These are phyloP conservation scores for Hypercompe scribonia DNA, from an alignment of 2,888 invertebrate genomes.

Conservation along the genomic window DNA sequence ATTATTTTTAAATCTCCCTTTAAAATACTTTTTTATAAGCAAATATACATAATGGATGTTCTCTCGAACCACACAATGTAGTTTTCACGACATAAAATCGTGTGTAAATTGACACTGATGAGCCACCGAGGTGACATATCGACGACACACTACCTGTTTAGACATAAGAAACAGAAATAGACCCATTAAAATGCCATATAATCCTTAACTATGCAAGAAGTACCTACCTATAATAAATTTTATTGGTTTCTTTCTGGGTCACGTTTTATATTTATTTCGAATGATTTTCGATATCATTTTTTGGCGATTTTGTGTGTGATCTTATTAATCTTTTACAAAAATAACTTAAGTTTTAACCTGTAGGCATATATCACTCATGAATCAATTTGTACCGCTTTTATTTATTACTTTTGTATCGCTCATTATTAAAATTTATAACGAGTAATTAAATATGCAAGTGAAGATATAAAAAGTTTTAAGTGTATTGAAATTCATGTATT, in stretches of 20 bases:
- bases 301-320: neutral
- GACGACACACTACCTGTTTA: slow-evolving; percentile 40
- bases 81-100: slow-evolving; percentile 52
- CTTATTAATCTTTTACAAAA: neutral
- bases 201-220: slow-evolving; percentile 25
- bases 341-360: neutral
- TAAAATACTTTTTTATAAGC: slow-evolving; percentile 14
- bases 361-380: neutral
- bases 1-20: slow-evolving; percentile 12
- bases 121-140: slow-evolving; percentile 33
- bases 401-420: too few species aligned
- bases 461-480: neutral
- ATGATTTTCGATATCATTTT: neutral
- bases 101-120: slow-evolving; percentile 57
- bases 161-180: slow-evolving; percentile 38
- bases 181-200: slow-evolving; percentile 34
- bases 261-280: neutral
- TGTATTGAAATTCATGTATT: neutral
- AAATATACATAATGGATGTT: slow-evolving; percentile 27
- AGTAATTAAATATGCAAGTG: too few species aligned
- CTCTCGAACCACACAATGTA: slow-evolving; percentile 36
- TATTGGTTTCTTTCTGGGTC: slow-evolving; percentile 7
- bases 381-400: neutral
- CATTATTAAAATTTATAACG: neutral
- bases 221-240: neutral